Evolutionary conservation across 1,140 invertebrate genomes (phyloP), one percentile per base, ranked within the genome.

Genomic region (Scaptomyza graminum): DNA sequence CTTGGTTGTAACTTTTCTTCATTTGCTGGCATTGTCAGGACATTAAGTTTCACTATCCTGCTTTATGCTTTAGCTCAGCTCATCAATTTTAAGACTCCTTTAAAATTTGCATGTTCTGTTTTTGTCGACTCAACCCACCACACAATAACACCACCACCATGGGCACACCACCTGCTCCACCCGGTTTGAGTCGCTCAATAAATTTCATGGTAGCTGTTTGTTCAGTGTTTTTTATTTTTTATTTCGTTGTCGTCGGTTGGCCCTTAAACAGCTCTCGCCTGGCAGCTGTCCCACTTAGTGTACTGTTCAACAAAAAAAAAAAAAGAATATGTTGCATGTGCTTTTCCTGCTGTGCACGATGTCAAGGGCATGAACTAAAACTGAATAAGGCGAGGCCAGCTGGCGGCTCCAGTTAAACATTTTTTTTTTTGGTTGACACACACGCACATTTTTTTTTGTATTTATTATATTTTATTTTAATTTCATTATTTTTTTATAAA

Each of bases 331-430:
- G 68, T 71, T 65, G 62, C 68, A 71, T 71, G 68, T 66, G 52
- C 43, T 57, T 34, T 34, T 16, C 25, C 43, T 55, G 31, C 16
- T 55, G 50, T 52, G 60, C 28, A 68, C 52, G 65, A 69, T 69
- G 65, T 69, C 71, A 74, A 74, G 71, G 71, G 65, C 71, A 74
- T 44, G 34, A 69, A 62, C 62, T 57, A 66, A 34, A 73, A 65
- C 54, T 34, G 12, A 73, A 69, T 31, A 62, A 62, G 46, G 65
- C 57, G 56, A 61, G 49, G 41, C 56, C 56, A 50, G 37, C 44
- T 51, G 11, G 50, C 8, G 50, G 50, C 62, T 3, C 54, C 46
- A 25, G 50, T 43, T 31, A 64, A 62, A 60, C 55, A 34, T 8
- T 34, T 41, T 41, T 37, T 67, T 60, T 67, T 67, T 60, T 67